Base-by-base conservation (phyloP, 1,140 invertebrate genomes). In the Aporrectodea caliginosa region DNA sequence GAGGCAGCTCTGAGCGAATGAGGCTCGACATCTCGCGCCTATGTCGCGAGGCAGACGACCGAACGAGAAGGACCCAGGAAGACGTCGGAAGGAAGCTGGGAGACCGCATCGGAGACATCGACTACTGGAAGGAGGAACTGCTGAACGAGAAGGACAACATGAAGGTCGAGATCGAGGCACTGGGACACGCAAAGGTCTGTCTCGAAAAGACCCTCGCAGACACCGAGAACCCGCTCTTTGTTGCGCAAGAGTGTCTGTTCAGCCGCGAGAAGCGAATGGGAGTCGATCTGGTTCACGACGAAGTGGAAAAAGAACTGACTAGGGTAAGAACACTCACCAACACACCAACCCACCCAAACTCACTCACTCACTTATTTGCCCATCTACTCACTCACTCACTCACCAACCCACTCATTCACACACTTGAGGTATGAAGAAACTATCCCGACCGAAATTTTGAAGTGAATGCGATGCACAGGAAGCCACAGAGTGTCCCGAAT, bases 161-260 rank as follows among this genome's bases (percentile, higher is more conserved):
- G 79, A 90, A 95, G 69, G 91, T 92, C 0, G 95, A 97, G 86
- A 94, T 92, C 80, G 92, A 93, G 78, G 91, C 92, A 82, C 89
- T 98, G 30, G 72, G 81, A 1, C 92, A 94, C 84, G 93, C 95
- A 76, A 92, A 93, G 81, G 90, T 93, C 77, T 88, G 71, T 74
- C 86, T 97, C 75, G 94, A 96, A 85, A 93, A 96, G 85, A 93
- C 94, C 29, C 89, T 96, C 71, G 91, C 92, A 75, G 95, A 97
- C 84, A 93, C 95, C 75, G 95, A 97, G 85, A 93, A 93, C 16
- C 95, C 95, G 0, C 88, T 97, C 58, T 94, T 96, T 83, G 93
- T 97, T 77, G 93, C 94, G n/a, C 94, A 97, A 88, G 95, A 98
- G 87, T 97, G 95, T 86, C 89, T 98, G 31, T 97, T 97, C 87